phyloP scores from a whole-genome alignment of 1,140 invertebrate genomes.

The Hormaphis cornu region DNA sequence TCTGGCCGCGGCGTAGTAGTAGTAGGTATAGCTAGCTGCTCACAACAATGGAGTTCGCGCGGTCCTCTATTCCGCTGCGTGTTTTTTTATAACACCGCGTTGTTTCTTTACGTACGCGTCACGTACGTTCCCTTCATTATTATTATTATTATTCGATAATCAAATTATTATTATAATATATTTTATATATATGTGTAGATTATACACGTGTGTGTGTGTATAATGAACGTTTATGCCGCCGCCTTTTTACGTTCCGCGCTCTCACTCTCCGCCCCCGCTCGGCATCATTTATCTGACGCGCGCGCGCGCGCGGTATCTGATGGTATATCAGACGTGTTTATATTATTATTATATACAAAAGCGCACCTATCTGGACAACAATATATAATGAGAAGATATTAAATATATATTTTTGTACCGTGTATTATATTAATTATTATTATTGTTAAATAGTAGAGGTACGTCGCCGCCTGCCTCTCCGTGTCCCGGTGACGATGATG shows the following conservation, averaged over 20 bases:
- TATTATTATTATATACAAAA: background rate
- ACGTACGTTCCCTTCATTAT: too few species aligned
- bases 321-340: background rate
- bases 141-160: constrained; percentile 25
- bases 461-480: background rate
- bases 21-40: too few species aligned
- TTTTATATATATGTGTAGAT: background rate
- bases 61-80: background rate
- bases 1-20: background rate
- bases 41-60: constrained; percentile 11
- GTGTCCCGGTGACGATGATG: too few species aligned
- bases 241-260: background rate
- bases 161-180: constrained; percentile 19
- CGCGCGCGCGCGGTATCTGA: background rate
- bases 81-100: background rate
- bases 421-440: background rate
- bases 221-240: constrained; percentile 21
- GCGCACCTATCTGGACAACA: background rate
- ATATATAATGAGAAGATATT: background rate
- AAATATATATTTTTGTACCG: background rate
- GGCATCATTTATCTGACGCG: constrained; percentile 3
- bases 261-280: too few species aligned
- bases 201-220: background rate
- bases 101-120: too few species aligned
- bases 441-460: background rate